A percentile compares a stretch with the other conserved stretches of the same genome.
Evolutionary conservation across 2,797 vertebrate species (phyloP).

Genomic region (Syngnathus acus): DNA sequence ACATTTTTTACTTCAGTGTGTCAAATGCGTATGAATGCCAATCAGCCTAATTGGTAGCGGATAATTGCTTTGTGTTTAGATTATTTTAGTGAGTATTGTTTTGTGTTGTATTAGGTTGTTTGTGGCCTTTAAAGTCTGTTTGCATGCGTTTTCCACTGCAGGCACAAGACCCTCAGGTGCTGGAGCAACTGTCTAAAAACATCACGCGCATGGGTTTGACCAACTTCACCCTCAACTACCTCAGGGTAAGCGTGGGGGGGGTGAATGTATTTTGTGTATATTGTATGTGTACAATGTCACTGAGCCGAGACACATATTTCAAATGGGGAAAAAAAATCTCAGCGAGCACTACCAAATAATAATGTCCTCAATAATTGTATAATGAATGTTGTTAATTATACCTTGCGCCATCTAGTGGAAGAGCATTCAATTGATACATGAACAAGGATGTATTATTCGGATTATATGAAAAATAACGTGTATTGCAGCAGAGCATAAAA

Average conservation of each 20-base stretch:
- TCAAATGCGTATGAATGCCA: slow-evolving; percentile 6
- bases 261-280: slow-evolving; percentile 4
- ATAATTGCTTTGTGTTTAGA: slow-evolving; percentile 32
- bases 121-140: not conserved
- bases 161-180: slow-evolving; percentile 99
- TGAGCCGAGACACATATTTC: not conserved
- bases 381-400: not conserved
- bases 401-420: not conserved
- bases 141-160: slow-evolving; percentile 45
- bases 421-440: not conserved
- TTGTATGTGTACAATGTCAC: not conserved
- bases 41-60: slow-evolving; percentile 40
- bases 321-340: not conserved
- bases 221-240: slow-evolving; percentile 99
- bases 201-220: slow-evolving; percentile 99
- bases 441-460: too few species aligned
- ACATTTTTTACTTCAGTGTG: not conserved
- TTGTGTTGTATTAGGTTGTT: not conserved
- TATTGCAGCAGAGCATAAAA: not conserved
- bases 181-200: slow-evolving; percentile 99
- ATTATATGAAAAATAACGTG: not conserved
- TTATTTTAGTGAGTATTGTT: slow-evolving; percentile 8
- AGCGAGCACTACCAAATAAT: not conserved
- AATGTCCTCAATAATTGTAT: not conserved
- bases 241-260: slow-evolving; percentile 83